These are phyloP conservation scores for Yponomeuta sedellus DNA, from an alignment of 2,888 invertebrate genomes.

Conservation along the genomic window DNA sequence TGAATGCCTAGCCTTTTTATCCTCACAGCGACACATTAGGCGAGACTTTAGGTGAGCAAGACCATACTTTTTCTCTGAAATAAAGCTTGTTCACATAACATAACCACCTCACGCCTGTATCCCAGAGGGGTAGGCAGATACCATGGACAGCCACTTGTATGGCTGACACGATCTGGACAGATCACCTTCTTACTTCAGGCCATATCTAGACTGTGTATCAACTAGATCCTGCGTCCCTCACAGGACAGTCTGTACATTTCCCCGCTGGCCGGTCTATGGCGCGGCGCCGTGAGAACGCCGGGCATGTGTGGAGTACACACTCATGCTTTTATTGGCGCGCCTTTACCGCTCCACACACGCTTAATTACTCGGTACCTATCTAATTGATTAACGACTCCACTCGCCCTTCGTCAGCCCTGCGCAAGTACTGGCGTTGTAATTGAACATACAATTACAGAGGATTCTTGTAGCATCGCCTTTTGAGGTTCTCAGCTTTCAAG, in stretches of 20 bases:
- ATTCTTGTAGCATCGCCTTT: background rate
- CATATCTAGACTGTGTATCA: too few species aligned
- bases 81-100: too few species aligned
- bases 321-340: constrained; percentile 56
- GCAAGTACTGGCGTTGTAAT: background rate
- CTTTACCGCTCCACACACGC: constrained; percentile 31
- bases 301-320: constrained; percentile 58
- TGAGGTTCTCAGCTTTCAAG: background rate
- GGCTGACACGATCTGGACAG: too few species aligned
- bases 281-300: constrained; percentile 50
- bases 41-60: too few species aligned
- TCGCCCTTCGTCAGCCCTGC: background rate
- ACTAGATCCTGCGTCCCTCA: too few species aligned
- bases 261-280: constrained; percentile 5
- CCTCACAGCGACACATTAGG: too few species aligned
- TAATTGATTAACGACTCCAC: constrained; percentile 14
- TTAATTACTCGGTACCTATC: constrained; percentile 42
- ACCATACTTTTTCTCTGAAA: too few species aligned
- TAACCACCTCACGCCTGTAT: too few species aligned
- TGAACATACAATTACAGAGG: background rate
- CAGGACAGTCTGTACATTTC: background rate
- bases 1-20: too few species aligned
- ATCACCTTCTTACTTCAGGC: too few species aligned
- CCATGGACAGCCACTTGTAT: too few species aligned
- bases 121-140: too few species aligned